Evolutionary conservation across 2,888 invertebrate species (phyloP).

Genomic region (Geotrupes spiniger): DNA sequence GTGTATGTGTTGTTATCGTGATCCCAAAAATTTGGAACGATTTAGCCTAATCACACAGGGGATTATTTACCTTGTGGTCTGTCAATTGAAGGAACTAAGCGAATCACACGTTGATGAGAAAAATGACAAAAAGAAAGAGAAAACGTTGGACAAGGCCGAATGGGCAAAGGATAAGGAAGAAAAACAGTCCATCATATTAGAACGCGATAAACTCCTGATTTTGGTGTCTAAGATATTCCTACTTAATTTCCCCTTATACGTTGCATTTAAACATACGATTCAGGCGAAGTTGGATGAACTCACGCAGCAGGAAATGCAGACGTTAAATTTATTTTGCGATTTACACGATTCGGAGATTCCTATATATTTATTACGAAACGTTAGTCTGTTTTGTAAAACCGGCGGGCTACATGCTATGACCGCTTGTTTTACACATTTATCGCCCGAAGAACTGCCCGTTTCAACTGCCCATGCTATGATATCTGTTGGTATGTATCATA

Average conservation of each 20-base stretch:
- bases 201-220: constrained; percentile 84
- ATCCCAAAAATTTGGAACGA: constrained; percentile 87
- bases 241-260: constrained; percentile 84
- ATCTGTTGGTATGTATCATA: constrained; percentile 61
- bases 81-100: constrained; percentile 71
- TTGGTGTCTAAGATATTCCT: constrained; percentile 86
- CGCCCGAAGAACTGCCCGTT: constrained; percentile 73
- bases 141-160: constrained; percentile 40
- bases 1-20: constrained; percentile 93
- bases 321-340: constrained; percentile 80
- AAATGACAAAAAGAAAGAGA: constrained; percentile 32
- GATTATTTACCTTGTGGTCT: constrained; percentile 77
- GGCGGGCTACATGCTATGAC: constrained; percentile 88
- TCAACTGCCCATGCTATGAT: constrained; percentile 91
- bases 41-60: constrained; percentile 88
- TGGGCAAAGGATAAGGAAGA: constrained; percentile 37
- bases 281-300: constrained; percentile 79
- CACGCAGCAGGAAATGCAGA: constrained; percentile 79
- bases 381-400: constrained; percentile 89
- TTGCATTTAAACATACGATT: constrained; percentile 82
- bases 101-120: constrained; percentile 37
- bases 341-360: constrained; percentile 92
- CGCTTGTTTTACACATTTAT: constrained; percentile 75
- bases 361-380: constrained; percentile 84
- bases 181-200: constrained; percentile 59